Percentiles rank a stretch among this genome's conserved stretches.
Conservation (phyloP, 2,797 vertebrate species). For the Apodemus agrarius region DNA sequence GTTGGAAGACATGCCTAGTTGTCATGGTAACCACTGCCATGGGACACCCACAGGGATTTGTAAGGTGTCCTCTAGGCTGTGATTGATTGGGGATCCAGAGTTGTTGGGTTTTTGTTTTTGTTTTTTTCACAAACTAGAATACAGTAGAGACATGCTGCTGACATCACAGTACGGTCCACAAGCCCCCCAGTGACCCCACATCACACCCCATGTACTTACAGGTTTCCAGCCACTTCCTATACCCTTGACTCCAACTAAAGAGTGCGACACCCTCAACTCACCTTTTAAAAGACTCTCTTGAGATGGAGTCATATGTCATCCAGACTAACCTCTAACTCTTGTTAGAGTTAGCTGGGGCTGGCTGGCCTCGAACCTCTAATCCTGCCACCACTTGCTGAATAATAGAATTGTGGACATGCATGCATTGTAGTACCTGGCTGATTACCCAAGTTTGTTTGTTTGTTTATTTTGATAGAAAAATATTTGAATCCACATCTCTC, state of each 20-base stretch:
- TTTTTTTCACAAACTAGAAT: background rate
- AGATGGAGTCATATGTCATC: too few species aligned
- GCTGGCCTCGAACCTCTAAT: background rate
- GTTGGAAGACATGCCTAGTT: background rate
- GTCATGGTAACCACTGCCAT: background rate
- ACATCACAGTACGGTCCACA: background rate
- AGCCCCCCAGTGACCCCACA: background rate
- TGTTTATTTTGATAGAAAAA: background rate
- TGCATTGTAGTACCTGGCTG: background rate
- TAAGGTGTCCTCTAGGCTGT: conserved; percentile 26
- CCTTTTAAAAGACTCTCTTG: background rate
- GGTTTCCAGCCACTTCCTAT: background rate
- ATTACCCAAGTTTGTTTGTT: background rate
- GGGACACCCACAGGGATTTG: background rate
- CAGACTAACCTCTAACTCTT: background rate
- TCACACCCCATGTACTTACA: background rate
- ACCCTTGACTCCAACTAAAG: background rate
- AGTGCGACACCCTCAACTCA: background rate
- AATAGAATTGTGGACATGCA: background rate
- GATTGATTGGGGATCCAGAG: background rate
- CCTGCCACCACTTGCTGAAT: background rate
- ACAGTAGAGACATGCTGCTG: conserved; percentile 3
- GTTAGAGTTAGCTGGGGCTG: background rate
- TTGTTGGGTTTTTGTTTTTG: background rate
- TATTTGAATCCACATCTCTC: conserved; percentile 8